Percentiles rank a stretch among this genome's conserved stretches.
phyloP scores from a whole-genome alignment of 2,113 vertebrate species.

The Vireo altiloquus region DNA sequence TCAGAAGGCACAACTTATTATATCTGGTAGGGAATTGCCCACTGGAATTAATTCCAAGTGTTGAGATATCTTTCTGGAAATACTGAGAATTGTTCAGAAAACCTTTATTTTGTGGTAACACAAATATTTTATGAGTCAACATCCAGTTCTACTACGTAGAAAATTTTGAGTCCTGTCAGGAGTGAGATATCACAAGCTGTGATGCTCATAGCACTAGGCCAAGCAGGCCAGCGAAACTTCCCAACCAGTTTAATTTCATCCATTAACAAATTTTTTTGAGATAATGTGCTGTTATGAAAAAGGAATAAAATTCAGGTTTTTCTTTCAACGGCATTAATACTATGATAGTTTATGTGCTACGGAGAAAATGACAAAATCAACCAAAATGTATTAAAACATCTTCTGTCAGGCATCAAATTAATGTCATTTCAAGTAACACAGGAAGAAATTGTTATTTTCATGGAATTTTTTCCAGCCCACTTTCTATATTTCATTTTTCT shows the following conservation, averaged over 20 bases:
- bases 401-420: not conserved
- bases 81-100: not conserved
- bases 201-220: not conserved
- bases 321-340: not conserved
- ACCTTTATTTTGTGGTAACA: not conserved
- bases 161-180: not conserved
- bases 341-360: not conserved
- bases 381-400: not conserved
- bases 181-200: not conserved
- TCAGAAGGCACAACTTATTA: not conserved
- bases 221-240: not conserved
- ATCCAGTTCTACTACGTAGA: not conserved
- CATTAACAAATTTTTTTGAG: not conserved
- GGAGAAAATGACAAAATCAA: not conserved
- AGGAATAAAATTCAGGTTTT: not conserved
- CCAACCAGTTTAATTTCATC: not conserved
- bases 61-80: not conserved
- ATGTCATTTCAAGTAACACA: not conserved
- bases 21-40: not conserved
- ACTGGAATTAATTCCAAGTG: not conserved
- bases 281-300: not conserved
- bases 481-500: slow-evolving; percentile 16
- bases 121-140: not conserved
- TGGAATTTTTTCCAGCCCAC: not conserved
- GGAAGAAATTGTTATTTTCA: slow-evolving; percentile 30